phyloP scores from a whole-genome alignment of 2,113 vertebrate species.

The Melanocharis versteri region DNA sequence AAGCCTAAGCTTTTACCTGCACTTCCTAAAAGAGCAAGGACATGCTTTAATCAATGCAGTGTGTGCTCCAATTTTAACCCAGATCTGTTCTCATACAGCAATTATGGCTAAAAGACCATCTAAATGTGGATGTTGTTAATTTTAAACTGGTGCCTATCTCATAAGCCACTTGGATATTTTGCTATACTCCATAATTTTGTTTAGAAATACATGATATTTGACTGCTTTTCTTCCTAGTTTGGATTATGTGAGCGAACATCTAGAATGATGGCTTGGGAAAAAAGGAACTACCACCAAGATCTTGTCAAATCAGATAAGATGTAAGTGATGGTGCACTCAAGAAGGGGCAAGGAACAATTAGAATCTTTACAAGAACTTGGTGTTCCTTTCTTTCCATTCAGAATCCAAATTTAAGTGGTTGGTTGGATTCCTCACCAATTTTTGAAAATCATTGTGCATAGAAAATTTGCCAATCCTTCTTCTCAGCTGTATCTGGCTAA shows the following conservation, averaged over 20 bases:
- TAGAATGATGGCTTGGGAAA: neutral
- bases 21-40: neutral
- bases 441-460: neutral
- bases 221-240: neutral
- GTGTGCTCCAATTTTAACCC: neutral
- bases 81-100: neutral
- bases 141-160: neutral
- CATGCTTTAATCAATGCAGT: neutral
- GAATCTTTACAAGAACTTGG: neutral
- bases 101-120: neutral
- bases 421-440: neutral
- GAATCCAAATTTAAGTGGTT: neutral
- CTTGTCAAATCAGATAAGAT: neutral
- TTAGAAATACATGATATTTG: neutral
- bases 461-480: neutral
- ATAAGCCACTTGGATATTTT: neutral
- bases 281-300: neutral
- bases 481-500: neutral
- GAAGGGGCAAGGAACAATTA: neutral
- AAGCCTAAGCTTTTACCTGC: neutral
- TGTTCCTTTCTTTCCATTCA: neutral
- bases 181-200: neutral
- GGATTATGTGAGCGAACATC: neutral
- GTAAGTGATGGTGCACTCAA: fast-evolving
- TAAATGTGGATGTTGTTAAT: neutral